Percentiles rank a stretch among this genome's conserved stretches.
Conservation (phyloP, 2,113 vertebrate species). For the Geococcyx californianus region DNA sequence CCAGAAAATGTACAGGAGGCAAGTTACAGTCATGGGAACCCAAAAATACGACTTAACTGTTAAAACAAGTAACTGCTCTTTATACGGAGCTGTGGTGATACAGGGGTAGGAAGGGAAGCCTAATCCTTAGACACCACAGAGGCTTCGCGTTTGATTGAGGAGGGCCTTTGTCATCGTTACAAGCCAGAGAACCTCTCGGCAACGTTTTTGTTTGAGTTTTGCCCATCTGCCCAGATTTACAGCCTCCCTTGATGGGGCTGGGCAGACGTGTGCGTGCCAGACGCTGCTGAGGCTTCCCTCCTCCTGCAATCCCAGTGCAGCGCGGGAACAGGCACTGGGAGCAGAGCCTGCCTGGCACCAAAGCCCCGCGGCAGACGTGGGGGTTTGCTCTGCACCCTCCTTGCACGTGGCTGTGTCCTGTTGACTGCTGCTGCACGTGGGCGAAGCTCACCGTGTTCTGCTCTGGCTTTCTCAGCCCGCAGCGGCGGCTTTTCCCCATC, state of each 20-base stretch:
- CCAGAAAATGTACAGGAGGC: background rate
- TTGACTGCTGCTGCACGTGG: background rate
- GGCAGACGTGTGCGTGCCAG: background rate
- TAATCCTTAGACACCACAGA: background rate
- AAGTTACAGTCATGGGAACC: background rate
- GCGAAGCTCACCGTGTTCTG: background rate
- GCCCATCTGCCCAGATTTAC: background rate
- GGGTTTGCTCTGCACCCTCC: background rate
- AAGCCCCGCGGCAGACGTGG: background rate
- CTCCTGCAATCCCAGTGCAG: background rate
- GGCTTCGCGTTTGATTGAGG: background rate
- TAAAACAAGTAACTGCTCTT: background rate
- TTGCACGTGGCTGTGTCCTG: too few relatives aligned
- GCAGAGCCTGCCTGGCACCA: background rate
- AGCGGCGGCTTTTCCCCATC: fast-evolving
- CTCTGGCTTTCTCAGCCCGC: background rate
- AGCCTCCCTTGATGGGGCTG: background rate
- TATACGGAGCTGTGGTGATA: background rate
- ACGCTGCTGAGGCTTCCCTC: background rate
- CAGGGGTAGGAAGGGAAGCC: background rate
- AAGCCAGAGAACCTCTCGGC: background rate
- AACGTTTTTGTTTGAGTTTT: background rate
- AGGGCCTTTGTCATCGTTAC: background rate
- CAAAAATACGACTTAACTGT: background rate
- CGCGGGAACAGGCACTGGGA: background rate